Evolutionary conservation across 2,797 vertebrate species (phyloP).

Genomic region (Myioborus melanocephalus): DNA sequence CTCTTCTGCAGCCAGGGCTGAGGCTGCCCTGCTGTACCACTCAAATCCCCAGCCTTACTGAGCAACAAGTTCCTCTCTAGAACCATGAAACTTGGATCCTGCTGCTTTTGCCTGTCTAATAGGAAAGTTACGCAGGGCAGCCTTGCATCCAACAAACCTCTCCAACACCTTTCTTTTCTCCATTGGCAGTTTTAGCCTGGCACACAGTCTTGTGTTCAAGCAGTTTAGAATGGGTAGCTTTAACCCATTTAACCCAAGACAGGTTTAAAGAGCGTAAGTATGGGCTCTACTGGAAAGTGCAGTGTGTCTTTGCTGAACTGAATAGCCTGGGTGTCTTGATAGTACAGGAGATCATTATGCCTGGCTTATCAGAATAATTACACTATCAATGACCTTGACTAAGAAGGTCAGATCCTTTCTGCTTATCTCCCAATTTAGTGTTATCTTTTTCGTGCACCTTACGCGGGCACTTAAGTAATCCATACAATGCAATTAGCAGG

Average conservation of each 20-base stretch:
- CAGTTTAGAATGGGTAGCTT: neutral
- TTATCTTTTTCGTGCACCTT: conserved; percentile 73
- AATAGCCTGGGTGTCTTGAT: conserved; percentile 40
- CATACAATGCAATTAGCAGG: conserved; percentile 66
- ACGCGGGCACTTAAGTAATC: conserved; percentile 48
- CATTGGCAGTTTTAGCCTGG: neutral
- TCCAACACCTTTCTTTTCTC: neutral
- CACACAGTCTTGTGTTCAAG: neutral
- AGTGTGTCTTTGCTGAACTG: neutral
- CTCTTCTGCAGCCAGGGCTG: neutral
- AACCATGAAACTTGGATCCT: neutral
- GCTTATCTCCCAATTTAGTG: conserved; percentile 35
- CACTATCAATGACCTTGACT: conserved; percentile 67
- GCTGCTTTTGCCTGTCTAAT: neutral
- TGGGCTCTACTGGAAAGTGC: neutral
- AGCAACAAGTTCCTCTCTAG: neutral
- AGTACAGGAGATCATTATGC: conserved; percentile 7
- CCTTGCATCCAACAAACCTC: neutral
- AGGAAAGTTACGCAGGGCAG: neutral
- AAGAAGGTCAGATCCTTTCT: conserved; percentile 67
- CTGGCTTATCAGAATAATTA: conserved; percentile 71
- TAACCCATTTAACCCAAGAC: neutral
- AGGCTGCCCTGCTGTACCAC: neutral
- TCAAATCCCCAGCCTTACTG: neutral
- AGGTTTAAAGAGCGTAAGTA: neutral